Percentiles rank a stretch among this genome's conserved stretches.
Evolutionary conservation across 2,888 invertebrate species (phyloP).

Genomic region (Pterostichus madidus): DNA sequence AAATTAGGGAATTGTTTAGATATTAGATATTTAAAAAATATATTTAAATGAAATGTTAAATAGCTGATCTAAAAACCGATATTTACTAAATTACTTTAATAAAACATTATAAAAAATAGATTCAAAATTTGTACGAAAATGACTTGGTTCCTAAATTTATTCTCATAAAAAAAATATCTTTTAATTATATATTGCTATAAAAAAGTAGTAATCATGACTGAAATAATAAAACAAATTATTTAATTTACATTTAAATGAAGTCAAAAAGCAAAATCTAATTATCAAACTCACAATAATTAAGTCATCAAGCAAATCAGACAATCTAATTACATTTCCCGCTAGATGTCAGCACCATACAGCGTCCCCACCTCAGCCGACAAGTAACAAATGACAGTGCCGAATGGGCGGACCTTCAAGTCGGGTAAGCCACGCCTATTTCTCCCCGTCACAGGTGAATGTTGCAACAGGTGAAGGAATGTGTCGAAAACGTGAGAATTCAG

Average conservation of each 20-base stretch:
- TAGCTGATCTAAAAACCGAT: no score
- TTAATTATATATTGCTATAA: no score
- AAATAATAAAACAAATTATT: background rate
- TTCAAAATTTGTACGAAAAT: no score
- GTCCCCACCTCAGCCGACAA: constrained; percentile 30
- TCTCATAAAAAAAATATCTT: no score
- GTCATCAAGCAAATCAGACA: constrained; percentile 43
- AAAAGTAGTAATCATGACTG: no score
- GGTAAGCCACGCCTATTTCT: constrained; percentile 42
- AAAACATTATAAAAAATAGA: no score
- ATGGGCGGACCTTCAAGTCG: constrained; percentile 37
- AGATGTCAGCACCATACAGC: constrained; percentile 60
- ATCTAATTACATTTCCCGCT: constrained; percentile 12
- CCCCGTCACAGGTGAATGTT: constrained; percentile 17
- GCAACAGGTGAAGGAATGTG: constrained; percentile 65
- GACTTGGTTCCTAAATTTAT: no score
- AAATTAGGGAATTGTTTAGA: no score
- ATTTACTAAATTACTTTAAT: no score
- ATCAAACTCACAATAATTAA: constrained; percentile 42
- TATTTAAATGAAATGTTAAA: no score
- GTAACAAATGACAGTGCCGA: constrained; percentile 56
- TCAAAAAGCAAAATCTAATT: background rate
- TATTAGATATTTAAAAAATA: no score
- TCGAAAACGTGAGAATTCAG: constrained; percentile 64
- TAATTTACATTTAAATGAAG: background rate